Evolutionary conservation across 1,140 invertebrate species (phyloP).

Genomic region (Branchinecta lynchi): DNA sequence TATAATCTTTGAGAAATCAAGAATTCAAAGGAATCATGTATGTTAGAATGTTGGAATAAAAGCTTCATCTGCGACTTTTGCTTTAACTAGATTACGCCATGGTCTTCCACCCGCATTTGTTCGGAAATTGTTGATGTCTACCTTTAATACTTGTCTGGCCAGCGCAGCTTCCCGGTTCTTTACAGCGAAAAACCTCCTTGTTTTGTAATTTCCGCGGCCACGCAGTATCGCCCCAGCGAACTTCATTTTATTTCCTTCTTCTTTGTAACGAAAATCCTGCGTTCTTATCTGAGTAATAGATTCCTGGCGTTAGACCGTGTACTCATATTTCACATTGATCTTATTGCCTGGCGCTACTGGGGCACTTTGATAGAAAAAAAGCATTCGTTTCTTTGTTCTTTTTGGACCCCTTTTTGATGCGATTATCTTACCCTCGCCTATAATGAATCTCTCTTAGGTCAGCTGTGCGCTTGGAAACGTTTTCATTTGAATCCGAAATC

Average conservation of each 20-base stretch:
- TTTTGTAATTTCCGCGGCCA: too few relatives aligned
- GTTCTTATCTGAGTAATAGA: constrained; percentile 9
- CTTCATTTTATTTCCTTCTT: not conserved
- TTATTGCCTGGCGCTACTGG: not conserved
- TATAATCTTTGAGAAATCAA: too few relatives aligned
- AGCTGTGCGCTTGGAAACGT: not conserved
- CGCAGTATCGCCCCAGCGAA: too few relatives aligned
- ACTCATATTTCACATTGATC: constrained; percentile 11
- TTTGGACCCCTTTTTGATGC: constrained; percentile 10
- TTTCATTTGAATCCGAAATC: constrained; percentile 10
- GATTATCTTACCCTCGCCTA: constrained; percentile 11
- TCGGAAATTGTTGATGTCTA: too few relatives aligned
- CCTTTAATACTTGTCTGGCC: too few relatives aligned
- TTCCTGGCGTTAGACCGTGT: not conserved
- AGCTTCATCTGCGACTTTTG: too few relatives aligned
- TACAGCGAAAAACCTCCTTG: too few relatives aligned
- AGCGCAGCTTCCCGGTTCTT: too few relatives aligned
- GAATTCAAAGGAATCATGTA: too few relatives aligned
- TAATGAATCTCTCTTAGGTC: constrained; percentile 10
- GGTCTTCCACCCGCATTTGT: too few relatives aligned
- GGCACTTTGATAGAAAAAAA: constrained; percentile 3
- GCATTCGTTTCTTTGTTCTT: not conserved
- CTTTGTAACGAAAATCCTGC: not conserved
- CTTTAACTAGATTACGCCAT: too few relatives aligned
- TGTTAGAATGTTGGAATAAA: too few relatives aligned